Percentiles rank a stretch among this genome's conserved stretches.
Evolutionary conservation across 2,113 vertebrate species (phyloP).

Genomic region (Hemiscyllium ocellatum): DNA sequence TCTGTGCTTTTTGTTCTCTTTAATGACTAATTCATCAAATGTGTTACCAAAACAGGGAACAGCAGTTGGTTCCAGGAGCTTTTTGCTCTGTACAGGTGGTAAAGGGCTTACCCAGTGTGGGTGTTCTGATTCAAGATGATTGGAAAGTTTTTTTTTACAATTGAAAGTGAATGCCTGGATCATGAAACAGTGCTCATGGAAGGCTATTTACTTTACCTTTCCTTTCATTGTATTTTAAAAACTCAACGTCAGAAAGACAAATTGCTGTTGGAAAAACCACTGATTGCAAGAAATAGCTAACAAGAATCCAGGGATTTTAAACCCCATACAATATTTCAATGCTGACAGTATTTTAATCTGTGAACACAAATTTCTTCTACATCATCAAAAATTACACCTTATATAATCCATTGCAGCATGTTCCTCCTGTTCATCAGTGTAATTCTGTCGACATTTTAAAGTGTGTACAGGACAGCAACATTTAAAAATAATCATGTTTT

Average conservation of each 20-base stretch:
- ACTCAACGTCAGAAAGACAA: slow-evolving; percentile 5
- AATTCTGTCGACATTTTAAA: background rate
- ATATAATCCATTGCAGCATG: background rate
- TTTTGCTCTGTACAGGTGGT: background rate
- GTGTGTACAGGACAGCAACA: background rate
- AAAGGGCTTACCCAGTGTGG: background rate
- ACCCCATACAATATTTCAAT: background rate
- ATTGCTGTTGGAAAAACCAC: background rate
- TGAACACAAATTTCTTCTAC: background rate
- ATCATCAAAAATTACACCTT: background rate
- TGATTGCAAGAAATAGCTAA: slow-evolving; percentile 17
- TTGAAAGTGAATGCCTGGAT: background rate
- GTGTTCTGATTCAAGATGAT: background rate
- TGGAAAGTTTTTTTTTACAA: background rate
- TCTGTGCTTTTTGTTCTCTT: background rate
- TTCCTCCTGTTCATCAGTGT: background rate
- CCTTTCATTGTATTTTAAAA: background rate
- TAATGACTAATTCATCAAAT: background rate
- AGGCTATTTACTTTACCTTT: background rate
- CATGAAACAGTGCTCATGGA: background rate
- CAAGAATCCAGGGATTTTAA: background rate
- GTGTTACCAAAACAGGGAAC: background rate
- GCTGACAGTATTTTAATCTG: background rate
- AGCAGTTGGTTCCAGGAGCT: background rate
- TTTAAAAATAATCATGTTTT: background rate